Conservation (phyloP, 2,113 vertebrate species). For the Condylura cristata region DNA sequence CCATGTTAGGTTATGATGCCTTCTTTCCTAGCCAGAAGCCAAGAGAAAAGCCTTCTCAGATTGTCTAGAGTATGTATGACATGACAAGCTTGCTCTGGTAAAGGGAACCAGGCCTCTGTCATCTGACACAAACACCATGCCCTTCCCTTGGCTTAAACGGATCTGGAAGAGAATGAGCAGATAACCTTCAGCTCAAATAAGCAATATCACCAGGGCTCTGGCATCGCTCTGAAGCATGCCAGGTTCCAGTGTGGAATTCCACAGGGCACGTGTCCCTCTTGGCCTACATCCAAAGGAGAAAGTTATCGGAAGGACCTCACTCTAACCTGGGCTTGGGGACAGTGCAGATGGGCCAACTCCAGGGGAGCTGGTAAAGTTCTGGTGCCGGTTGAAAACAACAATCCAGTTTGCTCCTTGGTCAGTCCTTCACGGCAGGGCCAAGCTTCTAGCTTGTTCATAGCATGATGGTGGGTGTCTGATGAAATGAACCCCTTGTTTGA, state of each 20-base stretch:
- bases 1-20: background rate
- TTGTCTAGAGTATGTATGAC: background rate
- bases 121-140: constrained; percentile 13
- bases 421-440: background rate
- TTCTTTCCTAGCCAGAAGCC: constrained; percentile 49
- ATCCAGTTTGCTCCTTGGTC: too few relatives aligned
- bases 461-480: background rate
- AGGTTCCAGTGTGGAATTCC: constrained; percentile 35
- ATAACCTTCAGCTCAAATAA: constrained; percentile 56
- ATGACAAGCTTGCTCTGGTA: constrained; percentile 1
- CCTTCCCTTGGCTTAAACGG: background rate
- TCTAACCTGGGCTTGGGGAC: background rate
- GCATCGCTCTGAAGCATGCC: constrained; percentile 47
- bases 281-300: constrained; percentile 54
- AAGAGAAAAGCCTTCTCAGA: constrained; percentile 40
- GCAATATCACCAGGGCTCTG: constrained; percentile 24
- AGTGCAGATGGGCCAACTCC: background rate
- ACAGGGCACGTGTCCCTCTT: constrained; percentile 22
- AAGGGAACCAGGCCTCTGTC: constrained; percentile 51
- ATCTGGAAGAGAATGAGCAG: constrained; percentile 27
- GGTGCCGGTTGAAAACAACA: background rate
- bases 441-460: background rate
- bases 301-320: constrained; percentile 35
- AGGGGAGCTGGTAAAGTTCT: background rate
- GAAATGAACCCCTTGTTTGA: background rate